phyloP scores from a whole-genome alignment of 2,888 invertebrate species.

The Phania funesta region DNA sequence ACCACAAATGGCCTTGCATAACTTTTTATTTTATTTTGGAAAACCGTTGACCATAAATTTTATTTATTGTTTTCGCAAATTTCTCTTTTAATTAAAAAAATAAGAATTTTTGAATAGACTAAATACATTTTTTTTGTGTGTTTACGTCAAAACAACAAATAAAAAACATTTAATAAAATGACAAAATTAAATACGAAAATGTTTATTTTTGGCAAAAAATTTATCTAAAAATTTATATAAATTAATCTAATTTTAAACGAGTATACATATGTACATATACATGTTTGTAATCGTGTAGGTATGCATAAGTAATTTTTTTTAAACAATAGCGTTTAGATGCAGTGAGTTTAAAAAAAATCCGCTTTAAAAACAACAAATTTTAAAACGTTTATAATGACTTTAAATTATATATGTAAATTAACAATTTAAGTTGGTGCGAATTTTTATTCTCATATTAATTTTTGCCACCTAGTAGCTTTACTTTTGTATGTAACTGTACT shows the following conservation, averaged over 20 bases:
- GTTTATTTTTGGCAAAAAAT: not conserved
- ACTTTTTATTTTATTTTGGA: slow-evolving; percentile 8
- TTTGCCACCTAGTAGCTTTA: no score
- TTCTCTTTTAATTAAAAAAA: slow-evolving; percentile 34
- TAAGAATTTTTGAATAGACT: slow-evolving; percentile 4
- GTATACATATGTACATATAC: not conserved
- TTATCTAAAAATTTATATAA: slow-evolving; percentile 2
- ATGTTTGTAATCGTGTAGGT: no score
- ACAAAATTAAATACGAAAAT: slow-evolving; percentile 23
- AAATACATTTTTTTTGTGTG: slow-evolving; percentile 18
- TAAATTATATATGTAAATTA: no score
- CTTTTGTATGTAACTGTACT: no score
- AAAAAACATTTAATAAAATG: slow-evolving; percentile 46
- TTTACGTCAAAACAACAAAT: slow-evolving; percentile 50
- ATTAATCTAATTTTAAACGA: not conserved
- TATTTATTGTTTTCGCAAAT: slow-evolving; percentile 1
- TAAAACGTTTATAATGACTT: no score
- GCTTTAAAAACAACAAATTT: no score
- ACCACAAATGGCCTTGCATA: not conserved
- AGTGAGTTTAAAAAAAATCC: no score
- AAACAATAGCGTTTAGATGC: no score
- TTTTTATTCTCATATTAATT: no score
- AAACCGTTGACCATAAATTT: slow-evolving; percentile 48
- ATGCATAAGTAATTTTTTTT: no score
- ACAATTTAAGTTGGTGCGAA: no score